phyloP scores from a whole-genome alignment of 2,797 vertebrate genomes.

The Poecilia wingei region DNA sequence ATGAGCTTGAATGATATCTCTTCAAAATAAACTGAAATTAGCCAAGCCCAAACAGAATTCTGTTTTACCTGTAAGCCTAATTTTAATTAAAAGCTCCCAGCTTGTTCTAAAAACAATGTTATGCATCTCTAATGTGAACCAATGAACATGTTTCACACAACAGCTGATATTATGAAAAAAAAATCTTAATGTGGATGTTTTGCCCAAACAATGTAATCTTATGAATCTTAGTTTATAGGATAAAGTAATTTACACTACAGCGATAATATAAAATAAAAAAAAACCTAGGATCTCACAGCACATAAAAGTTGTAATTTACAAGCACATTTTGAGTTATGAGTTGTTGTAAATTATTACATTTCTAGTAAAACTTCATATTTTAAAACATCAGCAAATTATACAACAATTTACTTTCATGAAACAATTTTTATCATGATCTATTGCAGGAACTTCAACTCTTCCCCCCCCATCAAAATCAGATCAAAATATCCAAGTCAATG shows the following conservation, averaged over 20 bases:
- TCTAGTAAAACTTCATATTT: neutral
- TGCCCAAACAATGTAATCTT: neutral
- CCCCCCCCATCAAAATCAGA: neutral
- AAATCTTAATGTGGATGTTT: neutral
- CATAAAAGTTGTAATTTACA: neutral
- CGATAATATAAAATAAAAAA: neutral
- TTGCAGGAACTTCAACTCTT: neutral
- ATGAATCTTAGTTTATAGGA: neutral
- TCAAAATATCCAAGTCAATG: neutral
- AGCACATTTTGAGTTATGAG: neutral
- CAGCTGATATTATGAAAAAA: neutral
- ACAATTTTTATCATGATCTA: neutral
- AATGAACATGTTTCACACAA: neutral
- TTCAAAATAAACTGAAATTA: neutral
- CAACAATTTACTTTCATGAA: neutral
- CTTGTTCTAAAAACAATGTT: neutral
- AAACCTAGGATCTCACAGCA: neutral
- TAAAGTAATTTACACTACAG: neutral
- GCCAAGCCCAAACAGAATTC: neutral
- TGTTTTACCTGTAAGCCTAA: neutral
- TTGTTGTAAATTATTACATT: neutral
- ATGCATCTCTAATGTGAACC: neutral
- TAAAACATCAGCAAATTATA: neutral
- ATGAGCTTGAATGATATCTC: neutral
- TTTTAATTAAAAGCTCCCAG: neutral